Base-by-base conservation (phyloP, 1,140 invertebrate genomes). In the Littorina saxatilis region DNA sequence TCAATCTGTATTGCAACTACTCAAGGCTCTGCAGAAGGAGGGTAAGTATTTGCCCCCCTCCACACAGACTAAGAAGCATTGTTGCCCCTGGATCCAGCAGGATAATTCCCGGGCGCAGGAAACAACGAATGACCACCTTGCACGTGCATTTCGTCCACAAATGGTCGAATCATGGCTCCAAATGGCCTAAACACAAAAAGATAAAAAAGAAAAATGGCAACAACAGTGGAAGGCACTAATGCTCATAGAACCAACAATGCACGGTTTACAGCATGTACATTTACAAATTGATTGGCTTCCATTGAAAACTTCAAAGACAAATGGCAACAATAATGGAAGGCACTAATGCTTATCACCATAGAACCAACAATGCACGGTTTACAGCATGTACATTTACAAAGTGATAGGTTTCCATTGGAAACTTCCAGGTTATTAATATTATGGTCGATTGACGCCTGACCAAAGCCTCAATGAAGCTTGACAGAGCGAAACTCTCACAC, bases 81-180 rank as follows among this genome's bases (percentile, higher is more conserved):
- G 43, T 17, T 17, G 7, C 66, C 35, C 17, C 66, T 23, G 13
- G 35, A 29, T 39, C 66, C 35, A 39, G 61, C 61, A 13, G 66
- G 35, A 20, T 32, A 39, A 35, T 68, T 68, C 9, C 70, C 70
- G 37, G 70, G 70, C 0, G 43, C 39, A 29, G 83, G 75, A 81
- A 91, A 90, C 17, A 90, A 35, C 40, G 87, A 58, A 74, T 90
- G 86, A 13, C 90, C 90, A 29, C 90, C 90, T 43, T 87, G 84
- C 0, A 91, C 88, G 61, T 88, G 87, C 88, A 91, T 90, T 15
- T 86, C 81, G 79, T 92, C 91, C 40, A 91, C 81, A 77, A 90
- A 87, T 32, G 91, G 89, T 81, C 87, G 87, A 15, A 92, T 84
- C 90, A 92, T 91, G 52, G 88, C 86, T 70, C 91, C 91, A 83